These are phyloP conservation scores for Macrobrachium rosenbergii DNA, from an alignment of 1,140 invertebrate species.

Conservation along the genomic window DNA sequence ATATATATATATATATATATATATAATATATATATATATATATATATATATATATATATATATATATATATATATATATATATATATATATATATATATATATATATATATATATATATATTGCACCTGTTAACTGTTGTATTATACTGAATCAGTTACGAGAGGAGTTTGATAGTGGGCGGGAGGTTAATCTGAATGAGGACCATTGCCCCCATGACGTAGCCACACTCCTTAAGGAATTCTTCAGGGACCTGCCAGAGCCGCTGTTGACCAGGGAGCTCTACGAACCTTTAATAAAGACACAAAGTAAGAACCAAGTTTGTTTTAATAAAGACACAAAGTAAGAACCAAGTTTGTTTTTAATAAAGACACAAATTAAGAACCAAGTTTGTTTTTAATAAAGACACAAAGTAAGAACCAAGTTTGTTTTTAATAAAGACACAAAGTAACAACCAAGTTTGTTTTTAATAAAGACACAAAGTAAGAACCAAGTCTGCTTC, in stretches of 20 bases:
- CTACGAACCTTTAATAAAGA: slow-evolving; percentile 89
- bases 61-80: slow-evolving; percentile 6
- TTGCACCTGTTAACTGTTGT: background rate
- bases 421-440: slow-evolving; percentile 91
- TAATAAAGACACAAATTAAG: too few relatives aligned
- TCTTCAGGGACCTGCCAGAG: slow-evolving; percentile 92
- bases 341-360: too few relatives aligned
- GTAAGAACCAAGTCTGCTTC: slow-evolving; percentile 75
- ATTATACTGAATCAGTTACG: slow-evolving; percentile 77
- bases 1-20: too few relatives aligned
- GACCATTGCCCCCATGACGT: slow-evolving; percentile 93
- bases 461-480: slow-evolving; percentile 91
- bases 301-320: slow-evolving; percentile 82
- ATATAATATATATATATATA: slow-evolving; percentile 10
- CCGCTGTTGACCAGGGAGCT: slow-evolving; percentile 90
- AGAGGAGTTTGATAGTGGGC: slow-evolving; percentile 90
- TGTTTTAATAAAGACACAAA: too few relatives aligned
- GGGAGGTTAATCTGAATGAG: slow-evolving; percentile 81
- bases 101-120: slow-evolving; percentile 14
- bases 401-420: slow-evolving; percentile 94
- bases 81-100: background rate
- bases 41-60: background rate
- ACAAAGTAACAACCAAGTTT: too few relatives aligned
- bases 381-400: too few relatives aligned
- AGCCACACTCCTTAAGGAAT: slow-evolving; percentile 92